phyloP scores from a whole-genome alignment of 2,113 vertebrate species.

The Gobiocypris rarus region DNA sequence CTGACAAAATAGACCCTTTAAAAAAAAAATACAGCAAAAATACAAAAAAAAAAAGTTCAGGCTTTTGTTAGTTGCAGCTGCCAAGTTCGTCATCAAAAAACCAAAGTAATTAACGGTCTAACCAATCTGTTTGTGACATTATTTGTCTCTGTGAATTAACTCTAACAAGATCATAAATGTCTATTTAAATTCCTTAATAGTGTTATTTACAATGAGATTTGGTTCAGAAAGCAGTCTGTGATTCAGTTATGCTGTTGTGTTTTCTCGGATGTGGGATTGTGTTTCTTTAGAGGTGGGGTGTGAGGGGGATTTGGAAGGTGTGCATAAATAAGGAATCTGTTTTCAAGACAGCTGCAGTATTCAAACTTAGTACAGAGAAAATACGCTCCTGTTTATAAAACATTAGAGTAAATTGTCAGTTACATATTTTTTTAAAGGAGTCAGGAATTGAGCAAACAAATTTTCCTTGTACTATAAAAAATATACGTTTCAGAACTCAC shows the following conservation, averaged over 20 bases:
- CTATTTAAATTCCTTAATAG: conserved; percentile 22
- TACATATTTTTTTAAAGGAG: not conserved
- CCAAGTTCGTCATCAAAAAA: conserved; percentile 8
- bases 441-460: too few relatives aligned
- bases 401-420: not conserved
- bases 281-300: conserved; percentile 1
- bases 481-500: too few relatives aligned
- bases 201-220: conserved; percentile 2
- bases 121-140: not conserved
- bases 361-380: not conserved
- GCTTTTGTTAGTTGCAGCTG: not conserved
- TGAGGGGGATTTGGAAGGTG: not conserved
- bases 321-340: not conserved
- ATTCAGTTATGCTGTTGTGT: conserved; percentile 11
- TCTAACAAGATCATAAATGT: conserved; percentile 11
- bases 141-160: conserved; percentile 13
- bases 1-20: not conserved
- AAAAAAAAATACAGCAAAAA: not conserved
- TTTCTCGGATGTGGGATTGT: not conserved
- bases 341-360: not conserved
- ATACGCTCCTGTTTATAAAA: not conserved
- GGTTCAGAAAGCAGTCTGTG: not conserved
- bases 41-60: not conserved
- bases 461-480: too few relatives aligned
- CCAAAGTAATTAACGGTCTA: not conserved